A percentile compares a stretch with the other conserved stretches of the same genome.
phyloP scores from a whole-genome alignment of 64 coral and sea anemone genomes.

The Dendronephthya gigantea region DNA sequence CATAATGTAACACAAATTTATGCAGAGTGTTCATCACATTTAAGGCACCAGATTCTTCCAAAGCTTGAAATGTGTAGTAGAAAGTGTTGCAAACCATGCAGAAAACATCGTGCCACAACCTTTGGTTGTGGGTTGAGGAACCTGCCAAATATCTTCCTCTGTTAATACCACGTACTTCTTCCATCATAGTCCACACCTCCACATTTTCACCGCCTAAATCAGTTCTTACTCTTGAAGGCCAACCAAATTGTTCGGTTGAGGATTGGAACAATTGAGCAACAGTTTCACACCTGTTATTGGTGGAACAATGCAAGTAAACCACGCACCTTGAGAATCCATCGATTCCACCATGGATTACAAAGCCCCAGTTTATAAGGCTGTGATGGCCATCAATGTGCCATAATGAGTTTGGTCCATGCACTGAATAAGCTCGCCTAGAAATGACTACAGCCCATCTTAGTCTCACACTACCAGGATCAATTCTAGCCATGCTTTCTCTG shows the following conservation, averaged over 20 bases:
- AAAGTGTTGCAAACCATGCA: constrained; percentile 24
- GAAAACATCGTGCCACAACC: constrained; percentile 42
- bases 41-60: constrained; percentile 12
- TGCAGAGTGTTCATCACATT: not conserved
- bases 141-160: constrained; percentile 25
- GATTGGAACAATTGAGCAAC: constrained; percentile 19
- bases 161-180: too few relatives aligned
- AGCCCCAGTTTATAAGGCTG: constrained; percentile 20
- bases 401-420: constrained; percentile 29
- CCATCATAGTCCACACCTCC: constrained; percentile 15
- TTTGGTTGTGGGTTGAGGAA: constrained; percentile 35
- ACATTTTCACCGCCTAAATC: constrained; percentile 41
- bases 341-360: constrained; percentile 38
- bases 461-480: constrained; percentile 24
- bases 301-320: constrained; percentile 29
- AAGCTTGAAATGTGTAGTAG: constrained; percentile 38
- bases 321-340: constrained; percentile 24
- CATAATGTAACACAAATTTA: not conserved
- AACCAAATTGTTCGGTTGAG: constrained; percentile 28
- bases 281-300: constrained; percentile 37
- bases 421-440: constrained; percentile 40
- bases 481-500: constrained; percentile 21
- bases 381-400: constrained; percentile 31
- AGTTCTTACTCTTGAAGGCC: constrained; percentile 35
- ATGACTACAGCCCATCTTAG: constrained; percentile 39